A percentile compares a stretch with the other conserved stretches of the same genome.
These are phyloP conservation scores for Syngnathus floridae DNA, from an alignment of 2,113 vertebrate species.

Conservation along the genomic window DNA sequence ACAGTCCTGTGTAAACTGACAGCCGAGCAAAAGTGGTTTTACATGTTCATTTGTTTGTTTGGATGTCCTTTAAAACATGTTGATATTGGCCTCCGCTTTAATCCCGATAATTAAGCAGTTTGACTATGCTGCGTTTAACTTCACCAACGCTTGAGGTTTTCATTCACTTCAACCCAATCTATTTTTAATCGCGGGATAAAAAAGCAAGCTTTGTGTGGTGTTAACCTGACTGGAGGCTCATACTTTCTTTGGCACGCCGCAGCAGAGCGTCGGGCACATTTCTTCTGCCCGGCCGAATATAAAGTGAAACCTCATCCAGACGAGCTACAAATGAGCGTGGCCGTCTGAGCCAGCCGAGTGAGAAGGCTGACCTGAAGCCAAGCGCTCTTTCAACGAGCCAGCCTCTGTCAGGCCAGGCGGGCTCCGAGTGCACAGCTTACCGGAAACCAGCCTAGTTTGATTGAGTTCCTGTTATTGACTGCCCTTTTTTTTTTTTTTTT, in stretches of 20 bases:
- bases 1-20: not conserved
- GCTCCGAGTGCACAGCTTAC: conserved; percentile 64
- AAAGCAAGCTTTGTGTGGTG: conserved; percentile 38
- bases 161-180: conserved; percentile 11
- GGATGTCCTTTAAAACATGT: conserved; percentile 15
- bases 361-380: conserved; percentile 61
- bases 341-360: conserved; percentile 42
- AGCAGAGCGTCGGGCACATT: conserved; percentile 33
- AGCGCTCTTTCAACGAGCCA: conserved; percentile 56
- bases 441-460: conserved; percentile 86
- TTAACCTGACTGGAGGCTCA: conserved; percentile 39
- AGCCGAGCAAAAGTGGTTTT: conserved; percentile 13
- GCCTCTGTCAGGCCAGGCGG: conserved; percentile 57
- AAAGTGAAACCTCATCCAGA: conserved; percentile 58
- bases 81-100: conserved; percentile 7
- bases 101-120: conserved; percentile 6
- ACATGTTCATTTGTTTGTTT: conserved; percentile 17
- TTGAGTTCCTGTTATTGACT: conserved; percentile 93
- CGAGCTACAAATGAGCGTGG: conserved; percentile 66
- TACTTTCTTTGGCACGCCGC: conserved; percentile 60
- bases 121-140: conserved; percentile 4
- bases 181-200: conserved; percentile 14
- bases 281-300: conserved; percentile 43
- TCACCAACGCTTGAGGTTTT: conserved; percentile 6
- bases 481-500: conserved; percentile 50